Evolutionary conservation across 2,797 vertebrate genomes (phyloP).

Genomic region (Clamator glandarius): DNA sequence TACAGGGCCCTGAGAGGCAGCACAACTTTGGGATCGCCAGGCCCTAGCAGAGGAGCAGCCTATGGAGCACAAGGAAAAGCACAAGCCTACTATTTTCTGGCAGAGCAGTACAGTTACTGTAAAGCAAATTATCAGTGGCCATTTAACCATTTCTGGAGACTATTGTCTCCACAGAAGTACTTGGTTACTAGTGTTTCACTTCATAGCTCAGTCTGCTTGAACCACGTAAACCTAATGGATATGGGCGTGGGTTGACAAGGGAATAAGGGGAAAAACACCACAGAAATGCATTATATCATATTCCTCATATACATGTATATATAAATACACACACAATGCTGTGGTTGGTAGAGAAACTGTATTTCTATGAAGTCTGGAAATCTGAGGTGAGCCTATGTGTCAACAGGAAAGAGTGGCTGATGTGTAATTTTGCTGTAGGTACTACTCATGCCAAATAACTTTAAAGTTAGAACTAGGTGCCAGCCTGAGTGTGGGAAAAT

Average conservation of each 20-base stretch:
- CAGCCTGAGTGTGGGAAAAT: slow-evolving; percentile 40
- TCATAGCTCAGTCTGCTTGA: neutral
- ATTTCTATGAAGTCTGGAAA: neutral
- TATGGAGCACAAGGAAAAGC: neutral
- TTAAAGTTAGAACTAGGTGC: neutral
- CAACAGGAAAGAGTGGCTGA: neutral
- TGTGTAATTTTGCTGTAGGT: neutral
- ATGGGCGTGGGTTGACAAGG: fast-evolving
- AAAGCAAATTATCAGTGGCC: neutral
- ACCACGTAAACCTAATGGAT: fast-evolving
- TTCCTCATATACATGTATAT: fast-evolving
- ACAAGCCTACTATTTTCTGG: too few relatives aligned
- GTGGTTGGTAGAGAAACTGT: neutral
- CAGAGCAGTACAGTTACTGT: neutral
- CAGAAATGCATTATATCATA: fast-evolving
- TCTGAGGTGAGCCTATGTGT: neutral
- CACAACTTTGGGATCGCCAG: neutral
- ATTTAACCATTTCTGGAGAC: neutral
- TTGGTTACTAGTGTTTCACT: neutral
- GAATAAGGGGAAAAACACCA: fast-evolving
- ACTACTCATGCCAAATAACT: neutral
- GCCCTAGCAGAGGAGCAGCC: neutral
- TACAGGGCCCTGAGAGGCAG: neutral
- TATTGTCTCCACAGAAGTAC: neutral
- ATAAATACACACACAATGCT: neutral